A percentile compares a stretch with the other conserved stretches of the same genome.
phyloP scores from a whole-genome alignment of 2,888 invertebrate genomes.

The Apodemia zela region DNA sequence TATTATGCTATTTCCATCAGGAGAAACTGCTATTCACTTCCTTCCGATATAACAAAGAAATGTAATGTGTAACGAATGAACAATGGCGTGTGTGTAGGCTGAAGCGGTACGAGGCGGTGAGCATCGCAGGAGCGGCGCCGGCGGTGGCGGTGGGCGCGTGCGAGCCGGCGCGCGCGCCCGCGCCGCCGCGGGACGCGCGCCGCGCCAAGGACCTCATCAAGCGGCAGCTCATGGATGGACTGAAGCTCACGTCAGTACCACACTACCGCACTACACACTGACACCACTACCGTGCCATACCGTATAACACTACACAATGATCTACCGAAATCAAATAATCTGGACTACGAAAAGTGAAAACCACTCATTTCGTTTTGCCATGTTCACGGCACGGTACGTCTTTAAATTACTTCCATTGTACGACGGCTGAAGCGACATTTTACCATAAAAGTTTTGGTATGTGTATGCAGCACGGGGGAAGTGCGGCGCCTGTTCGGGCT shows the following conservation, averaged over 20 bases:
- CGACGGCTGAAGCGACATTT: no score
- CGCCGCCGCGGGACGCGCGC: slow-evolving; percentile 61
- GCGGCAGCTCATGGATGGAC: slow-evolving; percentile 82
- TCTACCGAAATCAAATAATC: no score
- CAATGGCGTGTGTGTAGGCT: slow-evolving; percentile 58
- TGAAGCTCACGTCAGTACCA: slow-evolving; percentile 83
- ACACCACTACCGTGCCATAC: not conserved
- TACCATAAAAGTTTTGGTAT: not conserved
- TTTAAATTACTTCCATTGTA: no score
- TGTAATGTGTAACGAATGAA: not conserved
- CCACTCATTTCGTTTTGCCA: no score
- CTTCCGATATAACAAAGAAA: no score
- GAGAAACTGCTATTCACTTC: no score
- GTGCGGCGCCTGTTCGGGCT: slow-evolving; percentile 88
- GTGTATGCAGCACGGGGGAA: slow-evolving; percentile 79
- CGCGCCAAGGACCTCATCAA: slow-evolving; percentile 81
- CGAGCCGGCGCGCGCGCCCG: slow-evolving; percentile 32
- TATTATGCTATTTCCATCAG: no score
- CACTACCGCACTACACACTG: not conserved
- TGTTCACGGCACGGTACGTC: no score
- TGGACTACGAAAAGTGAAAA: no score
- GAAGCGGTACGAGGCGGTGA: slow-evolving; percentile 81
- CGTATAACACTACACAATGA: no score
- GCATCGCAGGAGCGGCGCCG: slow-evolving; percentile 68
- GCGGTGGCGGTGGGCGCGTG: slow-evolving; percentile 53